phyloP scores from a whole-genome alignment of 2,888 invertebrate species.

The Leptogaster cylindrica region DNA sequence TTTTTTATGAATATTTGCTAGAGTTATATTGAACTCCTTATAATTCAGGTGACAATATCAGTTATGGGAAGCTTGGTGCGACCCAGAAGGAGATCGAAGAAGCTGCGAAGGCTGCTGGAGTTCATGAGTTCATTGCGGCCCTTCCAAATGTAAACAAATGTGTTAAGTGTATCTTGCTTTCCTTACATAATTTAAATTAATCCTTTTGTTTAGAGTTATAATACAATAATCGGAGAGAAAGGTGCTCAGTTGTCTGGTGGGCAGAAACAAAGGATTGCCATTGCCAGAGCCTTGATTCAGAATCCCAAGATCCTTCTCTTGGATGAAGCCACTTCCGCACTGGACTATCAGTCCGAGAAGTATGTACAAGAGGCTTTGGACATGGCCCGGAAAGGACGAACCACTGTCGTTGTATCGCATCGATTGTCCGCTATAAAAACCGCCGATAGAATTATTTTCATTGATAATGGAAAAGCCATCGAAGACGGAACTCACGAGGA shows the following conservation, averaged over 20 bases:
- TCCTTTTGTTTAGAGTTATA: conserved; percentile 69
- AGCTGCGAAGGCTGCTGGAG: conserved; percentile 77
- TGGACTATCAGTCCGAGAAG: conserved; percentile 81
- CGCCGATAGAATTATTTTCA: conserved; percentile 73
- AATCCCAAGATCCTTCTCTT: conserved; percentile 76
- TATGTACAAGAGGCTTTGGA: conserved; percentile 83
- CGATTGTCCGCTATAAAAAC: conserved; percentile 73
- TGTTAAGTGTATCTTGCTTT: background rate
- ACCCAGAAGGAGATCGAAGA: conserved; percentile 73
- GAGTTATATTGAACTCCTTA: background rate
- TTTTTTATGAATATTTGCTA: background rate
- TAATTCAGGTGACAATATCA: conserved; percentile 65
- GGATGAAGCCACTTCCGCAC: conserved; percentile 85
- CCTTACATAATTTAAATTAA: background rate
- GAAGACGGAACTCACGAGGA: conserved; percentile 80
- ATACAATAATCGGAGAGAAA: conserved; percentile 79
- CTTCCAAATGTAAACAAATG: conserved; percentile 71
- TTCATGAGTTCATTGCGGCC: conserved; percentile 76
- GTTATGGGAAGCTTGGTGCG: conserved; percentile 75
- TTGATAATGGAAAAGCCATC: conserved; percentile 73
- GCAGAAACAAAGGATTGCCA: conserved; percentile 85
- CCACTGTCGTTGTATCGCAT: conserved; percentile 79
- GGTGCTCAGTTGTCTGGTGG: conserved; percentile 84
- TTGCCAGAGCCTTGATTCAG: conserved; percentile 80
- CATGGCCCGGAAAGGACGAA: conserved; percentile 74